Conservation (phyloP, 2,888 invertebrate genomes). For the Nemapogon koenigi region DNA sequence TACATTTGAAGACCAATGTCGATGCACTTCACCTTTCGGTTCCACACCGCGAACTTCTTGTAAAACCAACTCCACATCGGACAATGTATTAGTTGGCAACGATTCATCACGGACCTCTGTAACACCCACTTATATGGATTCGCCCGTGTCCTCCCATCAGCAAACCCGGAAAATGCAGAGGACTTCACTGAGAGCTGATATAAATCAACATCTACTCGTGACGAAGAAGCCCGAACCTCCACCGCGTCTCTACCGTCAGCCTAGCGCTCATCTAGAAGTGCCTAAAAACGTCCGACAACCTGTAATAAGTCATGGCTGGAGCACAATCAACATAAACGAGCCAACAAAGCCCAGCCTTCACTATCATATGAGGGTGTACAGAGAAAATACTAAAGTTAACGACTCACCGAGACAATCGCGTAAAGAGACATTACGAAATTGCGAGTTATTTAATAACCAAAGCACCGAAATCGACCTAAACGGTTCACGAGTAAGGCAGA, state of each 20-base stretch:
- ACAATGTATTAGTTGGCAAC: slow-evolving; percentile 58
- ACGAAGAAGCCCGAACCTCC: slow-evolving; percentile 50
- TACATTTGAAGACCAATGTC: slow-evolving; percentile 73
- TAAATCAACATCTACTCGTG: slow-evolving; percentile 48
- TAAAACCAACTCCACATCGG: slow-evolving; percentile 63
- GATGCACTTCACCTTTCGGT: slow-evolving; percentile 76
- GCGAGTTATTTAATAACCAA: slow-evolving; percentile 35
- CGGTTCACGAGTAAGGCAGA: slow-evolving; percentile 32
- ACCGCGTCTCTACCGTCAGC: slow-evolving; percentile 50
- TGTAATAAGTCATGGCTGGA: slow-evolving; percentile 45
- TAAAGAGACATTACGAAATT: slow-evolving; percentile 36
- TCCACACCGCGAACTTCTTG: slow-evolving; percentile 74
- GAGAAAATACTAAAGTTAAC: slow-evolving; percentile 34
- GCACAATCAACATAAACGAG: slow-evolving; percentile 54
- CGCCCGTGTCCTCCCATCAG: slow-evolving; percentile 49
- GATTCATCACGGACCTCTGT: slow-evolving; percentile 59
- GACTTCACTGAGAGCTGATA: slow-evolving; percentile 52
- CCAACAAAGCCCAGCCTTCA: slow-evolving; percentile 54
- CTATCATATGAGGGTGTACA: slow-evolving; percentile 59
- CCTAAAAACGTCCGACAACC: slow-evolving; percentile 55
- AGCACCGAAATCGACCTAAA: slow-evolving; percentile 24
- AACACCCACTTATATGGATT: slow-evolving; percentile 55
- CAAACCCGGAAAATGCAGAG: slow-evolving; percentile 35
- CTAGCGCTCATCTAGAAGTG: slow-evolving; percentile 49
- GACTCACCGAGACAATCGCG: slow-evolving; percentile 34